Base-by-base conservation (phyloP, 2,888 invertebrate genomes). In the Tiphia femorata region DNA sequence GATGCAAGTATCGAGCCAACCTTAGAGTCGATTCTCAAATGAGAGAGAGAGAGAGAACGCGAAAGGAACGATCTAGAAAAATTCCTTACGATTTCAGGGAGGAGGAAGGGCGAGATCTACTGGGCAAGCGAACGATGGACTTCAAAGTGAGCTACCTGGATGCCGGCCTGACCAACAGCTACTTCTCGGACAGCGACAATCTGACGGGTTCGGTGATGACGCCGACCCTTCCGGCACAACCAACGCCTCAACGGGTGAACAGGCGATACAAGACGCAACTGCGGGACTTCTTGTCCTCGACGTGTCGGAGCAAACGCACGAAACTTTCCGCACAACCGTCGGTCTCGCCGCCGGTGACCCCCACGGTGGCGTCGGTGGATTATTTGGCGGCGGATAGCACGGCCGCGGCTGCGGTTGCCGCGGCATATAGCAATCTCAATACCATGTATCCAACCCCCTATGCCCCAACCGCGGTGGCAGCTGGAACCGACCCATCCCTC, bases 71-170 rank as follows among this genome's bases (percentile, higher is more conserved):
- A n/a, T n/a, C n/a, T n/a, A n/a, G n/a, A n/a, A n/a, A n/a, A n/a
- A n/a, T 6, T 3, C 3, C 12, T n/a, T 12, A 0, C 5, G 7
- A 25, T 55, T 44, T 8, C 84, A 97, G 96, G 90, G 98, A 99
- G 83, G 99, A 99, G 85, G 99, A 99, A 86, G 99, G 99, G 8
- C 90, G 96, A 65, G 98, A 98, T 85, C 86, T 99, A 59, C 87
- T 98, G 43, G 98, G 98, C 27, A 99, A 99, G 84, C 89, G 99
- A 66, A 98, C 98, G 4, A 97, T 97, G 94, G 98, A 98, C 85
- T 98, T 98, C 85, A 98, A 98, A 88, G 96, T 96, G 51, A 97
- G 97, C 82, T 98, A 98, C 85, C 88, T 98, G 76, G 97, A 97
- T 82, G 96, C 96, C 0, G 96, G 96, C 12, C 87, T 97, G 64